Conservation (phyloP, 2,113 vertebrate species). For the Cisticola juncidis region DNA sequence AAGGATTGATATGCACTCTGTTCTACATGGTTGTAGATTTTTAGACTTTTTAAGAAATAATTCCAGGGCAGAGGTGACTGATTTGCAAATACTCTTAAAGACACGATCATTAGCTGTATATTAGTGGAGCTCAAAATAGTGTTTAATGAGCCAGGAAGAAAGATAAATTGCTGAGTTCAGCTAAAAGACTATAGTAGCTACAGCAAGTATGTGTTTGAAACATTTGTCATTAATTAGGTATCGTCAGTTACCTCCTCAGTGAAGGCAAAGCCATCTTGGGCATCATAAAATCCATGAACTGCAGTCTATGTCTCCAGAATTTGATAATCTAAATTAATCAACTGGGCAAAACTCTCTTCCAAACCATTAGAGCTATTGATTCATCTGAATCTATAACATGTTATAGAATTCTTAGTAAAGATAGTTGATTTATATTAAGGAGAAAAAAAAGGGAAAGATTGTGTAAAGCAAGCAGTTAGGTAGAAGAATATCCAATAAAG, state of each 20-base stretch:
- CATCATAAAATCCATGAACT: conserved; percentile 34
- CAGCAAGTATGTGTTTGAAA: not conserved
- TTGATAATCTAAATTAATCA: conserved; percentile 37
- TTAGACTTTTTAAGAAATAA: not conserved
- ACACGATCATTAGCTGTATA: not conserved
- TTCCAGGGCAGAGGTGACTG: not conserved
- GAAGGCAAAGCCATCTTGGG: not conserved
- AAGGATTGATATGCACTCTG: not conserved
- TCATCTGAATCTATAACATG: not conserved
- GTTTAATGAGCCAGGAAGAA: conserved; percentile 31
- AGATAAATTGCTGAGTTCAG: conserved; percentile 18
- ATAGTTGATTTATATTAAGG: not conserved
- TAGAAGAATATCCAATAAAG: not conserved
- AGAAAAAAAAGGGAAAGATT: not conserved
- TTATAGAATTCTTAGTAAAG: conserved; percentile 25
- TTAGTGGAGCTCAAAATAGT: conserved; percentile 21
- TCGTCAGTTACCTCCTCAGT: conserved; percentile 23
- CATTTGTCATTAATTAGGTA: conserved; percentile 34
- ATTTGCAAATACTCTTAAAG: conserved; percentile 18
- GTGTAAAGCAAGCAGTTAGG: not conserved
- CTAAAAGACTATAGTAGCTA: not conserved
- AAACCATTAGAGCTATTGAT: conserved; percentile 14
- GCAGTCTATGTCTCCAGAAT: not conserved
- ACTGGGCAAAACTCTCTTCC: not conserved
- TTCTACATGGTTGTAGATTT: not conserved